phyloP scores from a whole-genome alignment of 2,888 invertebrate species.

The Cataglyphis altisquamis region DNA sequence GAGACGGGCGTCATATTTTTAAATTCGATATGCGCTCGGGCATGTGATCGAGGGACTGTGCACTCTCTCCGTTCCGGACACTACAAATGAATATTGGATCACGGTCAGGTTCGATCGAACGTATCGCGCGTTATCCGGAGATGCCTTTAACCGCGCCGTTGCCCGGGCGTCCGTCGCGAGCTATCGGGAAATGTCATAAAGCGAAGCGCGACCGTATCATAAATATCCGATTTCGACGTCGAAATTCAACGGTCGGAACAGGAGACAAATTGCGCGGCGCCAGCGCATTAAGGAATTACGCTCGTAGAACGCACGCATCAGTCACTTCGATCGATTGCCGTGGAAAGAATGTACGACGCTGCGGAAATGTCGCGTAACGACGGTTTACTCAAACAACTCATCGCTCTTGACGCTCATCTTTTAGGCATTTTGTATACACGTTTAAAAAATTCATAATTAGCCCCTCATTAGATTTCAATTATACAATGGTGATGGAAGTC shows the following conservation, averaged over 20 bases:
- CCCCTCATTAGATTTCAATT: neutral
- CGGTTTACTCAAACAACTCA: too few species aligned
- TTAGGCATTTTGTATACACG: too few species aligned
- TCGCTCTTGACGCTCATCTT: neutral
- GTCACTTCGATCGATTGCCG: conserved; percentile 40
- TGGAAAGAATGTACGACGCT: conserved; percentile 19
- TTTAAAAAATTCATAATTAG: neutral
- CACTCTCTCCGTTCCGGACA: conserved; percentile 52
- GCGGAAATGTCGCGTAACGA: neutral
- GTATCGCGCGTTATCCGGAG: conserved; percentile 62
- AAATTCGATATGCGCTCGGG: neutral
- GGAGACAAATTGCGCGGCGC: conserved; percentile 38
- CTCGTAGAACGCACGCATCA: conserved; percentile 27
- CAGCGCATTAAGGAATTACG: conserved; percentile 53
- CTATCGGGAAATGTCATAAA: conserved; percentile 71
- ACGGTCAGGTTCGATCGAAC: conserved; percentile 54
- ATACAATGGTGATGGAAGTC: neutral
- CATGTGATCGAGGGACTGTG: conserved; percentile 7
- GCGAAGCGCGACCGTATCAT: conserved; percentile 63
- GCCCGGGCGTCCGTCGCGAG: conserved; percentile 60
- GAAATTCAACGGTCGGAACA: conserved; percentile 59
- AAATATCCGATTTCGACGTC: conserved; percentile 59
- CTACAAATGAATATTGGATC: conserved; percentile 74
- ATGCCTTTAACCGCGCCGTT: conserved; percentile 71
- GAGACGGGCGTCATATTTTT: neutral